These are phyloP conservation scores for Nannobrachium achirus DNA, from an alignment of 2,113 vertebrate genomes.

Conservation along the genomic window DNA sequence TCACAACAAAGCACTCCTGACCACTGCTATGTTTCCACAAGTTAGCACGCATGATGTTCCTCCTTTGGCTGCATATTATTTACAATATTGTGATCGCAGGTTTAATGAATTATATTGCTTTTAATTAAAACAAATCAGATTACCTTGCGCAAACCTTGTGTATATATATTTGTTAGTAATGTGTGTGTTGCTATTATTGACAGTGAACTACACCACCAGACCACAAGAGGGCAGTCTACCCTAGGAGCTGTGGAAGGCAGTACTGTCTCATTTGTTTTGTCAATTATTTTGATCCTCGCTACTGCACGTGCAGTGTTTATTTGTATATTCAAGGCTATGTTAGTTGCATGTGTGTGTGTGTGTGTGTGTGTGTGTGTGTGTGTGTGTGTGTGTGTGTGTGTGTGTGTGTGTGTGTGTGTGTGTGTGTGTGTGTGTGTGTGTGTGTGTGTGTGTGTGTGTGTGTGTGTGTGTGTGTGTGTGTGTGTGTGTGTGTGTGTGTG, in stretches of 20 bases:
- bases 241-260: constrained; percentile 6
- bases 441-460: constrained; percentile 10
- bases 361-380: constrained; percentile 2
- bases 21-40: too few relatives aligned
- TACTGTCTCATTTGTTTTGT: too few relatives aligned
- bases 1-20: constrained; percentile 61
- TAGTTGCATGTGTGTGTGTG: neutral
- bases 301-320: too few relatives aligned
- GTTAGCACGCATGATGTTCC: too few relatives aligned
- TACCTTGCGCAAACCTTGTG: neutral
- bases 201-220: neutral
- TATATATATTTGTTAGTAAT: neutral
- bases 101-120: neutral
- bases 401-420: too few relatives aligned
- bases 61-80: too few relatives aligned
- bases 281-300: neutral
- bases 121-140: too few relatives aligned
- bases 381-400: constrained; percentile 14
- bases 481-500: too few relatives aligned
- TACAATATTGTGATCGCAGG: too few relatives aligned
- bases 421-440: constrained; percentile 20
- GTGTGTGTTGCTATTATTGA: neutral
- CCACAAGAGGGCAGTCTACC: constrained; percentile 70
- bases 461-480: too few relatives aligned
- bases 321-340: neutral